Evolutionary conservation across 2,888 invertebrate genomes (phyloP).

Genomic region (Callimorpha dominula): DNA sequence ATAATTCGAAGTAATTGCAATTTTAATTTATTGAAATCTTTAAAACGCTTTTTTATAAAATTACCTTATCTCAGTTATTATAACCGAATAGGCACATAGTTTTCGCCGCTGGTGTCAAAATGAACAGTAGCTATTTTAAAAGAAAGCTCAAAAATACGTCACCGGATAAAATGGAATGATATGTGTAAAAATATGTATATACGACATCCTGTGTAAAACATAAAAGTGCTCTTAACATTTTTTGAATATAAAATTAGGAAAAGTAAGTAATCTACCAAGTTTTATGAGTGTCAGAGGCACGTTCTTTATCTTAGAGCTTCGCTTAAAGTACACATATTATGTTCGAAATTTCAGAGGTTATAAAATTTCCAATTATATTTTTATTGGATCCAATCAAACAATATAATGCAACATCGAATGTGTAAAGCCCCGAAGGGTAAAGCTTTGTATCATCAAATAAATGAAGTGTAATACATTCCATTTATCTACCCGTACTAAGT

Average conservation of each 20-base stretch:
- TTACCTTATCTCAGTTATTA: no score
- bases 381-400: slow-evolving; percentile 12
- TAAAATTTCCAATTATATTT: slow-evolving; percentile 19
- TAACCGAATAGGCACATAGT: no score
- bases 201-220: slow-evolving; percentile 36
- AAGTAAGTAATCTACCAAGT: slow-evolving; percentile 44
- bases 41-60: no score
- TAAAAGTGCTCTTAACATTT: slow-evolving; percentile 45
- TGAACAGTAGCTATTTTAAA: not conserved
- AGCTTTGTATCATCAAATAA: not conserved
- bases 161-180: slow-evolving; percentile 26
- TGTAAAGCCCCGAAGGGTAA: not conserved
- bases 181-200: slow-evolving; percentile 34
- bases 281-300: slow-evolving; percentile 37
- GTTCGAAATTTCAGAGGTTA: slow-evolving; percentile 8
- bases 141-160: slow-evolving; percentile 8
- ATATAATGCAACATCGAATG: slow-evolving; percentile 1
- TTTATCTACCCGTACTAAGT: not conserved
- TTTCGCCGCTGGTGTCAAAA: no score
- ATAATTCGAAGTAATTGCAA: no score
- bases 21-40: no score
- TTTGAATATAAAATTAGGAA: slow-evolving; percentile 44
- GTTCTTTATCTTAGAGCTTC: slow-evolving; percentile 34
- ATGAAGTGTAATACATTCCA: slow-evolving; percentile 4
- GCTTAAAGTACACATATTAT: slow-evolving; percentile 11